Percentiles rank a stretch among this genome's conserved stretches.
These are phyloP conservation scores for Wiebesia pumilae DNA, from an alignment of 1,140 invertebrate species.

Conservation along the genomic window DNA sequence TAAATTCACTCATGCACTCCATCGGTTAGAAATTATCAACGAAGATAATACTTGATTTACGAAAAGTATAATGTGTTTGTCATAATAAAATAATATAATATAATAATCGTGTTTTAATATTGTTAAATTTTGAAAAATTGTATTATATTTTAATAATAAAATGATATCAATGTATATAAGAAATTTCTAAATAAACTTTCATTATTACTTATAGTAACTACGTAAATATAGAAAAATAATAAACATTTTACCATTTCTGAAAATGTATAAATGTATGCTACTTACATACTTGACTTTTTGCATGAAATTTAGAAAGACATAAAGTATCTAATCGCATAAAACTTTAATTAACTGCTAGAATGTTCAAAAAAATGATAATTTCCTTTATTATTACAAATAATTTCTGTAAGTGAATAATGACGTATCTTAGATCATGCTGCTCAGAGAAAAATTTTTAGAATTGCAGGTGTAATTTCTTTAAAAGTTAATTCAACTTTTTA, in stretches of 20 bases:
- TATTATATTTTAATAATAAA: neutral
- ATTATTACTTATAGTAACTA: neutral
- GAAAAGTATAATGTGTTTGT: neutral
- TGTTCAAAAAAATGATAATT: too few relatives aligned
- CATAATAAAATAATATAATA: neutral
- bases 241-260: too few relatives aligned
- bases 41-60: neutral
- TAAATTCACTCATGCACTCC: neutral
- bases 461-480: neutral
- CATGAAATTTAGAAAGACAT: too few relatives aligned
- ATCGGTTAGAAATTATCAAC: constrained; percentile 1
- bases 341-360: too few relatives aligned
- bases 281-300: too few relatives aligned
- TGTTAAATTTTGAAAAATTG: neutral
- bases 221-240: neutral
- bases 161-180: neutral
- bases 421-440: too few relatives aligned
- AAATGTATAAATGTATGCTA: too few relatives aligned
- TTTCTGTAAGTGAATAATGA: too few relatives aligned
- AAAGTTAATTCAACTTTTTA: neutral
- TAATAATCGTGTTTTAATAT: neutral
- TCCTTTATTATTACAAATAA: too few relatives aligned
- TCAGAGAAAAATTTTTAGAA: too few relatives aligned
- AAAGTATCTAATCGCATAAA: too few relatives aligned
- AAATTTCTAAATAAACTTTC: neutral